Percentiles rank a stretch among this genome's conserved stretches.
Evolutionary conservation across 2,797 vertebrate genomes (phyloP).

Genomic region (Poliocrania exsul): DNA sequence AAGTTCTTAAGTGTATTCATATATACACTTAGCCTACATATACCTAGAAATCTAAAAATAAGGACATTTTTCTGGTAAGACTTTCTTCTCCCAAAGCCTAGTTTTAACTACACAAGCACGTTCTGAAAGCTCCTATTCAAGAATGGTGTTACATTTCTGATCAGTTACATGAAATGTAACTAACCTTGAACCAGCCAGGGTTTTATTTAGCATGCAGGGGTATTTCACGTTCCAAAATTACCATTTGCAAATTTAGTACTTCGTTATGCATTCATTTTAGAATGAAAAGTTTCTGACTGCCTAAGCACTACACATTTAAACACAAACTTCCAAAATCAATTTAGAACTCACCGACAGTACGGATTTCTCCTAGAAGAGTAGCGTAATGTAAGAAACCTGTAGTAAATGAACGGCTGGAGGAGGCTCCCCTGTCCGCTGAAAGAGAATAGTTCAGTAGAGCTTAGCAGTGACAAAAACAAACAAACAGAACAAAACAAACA

Average conservation of each 20-base stretch:
- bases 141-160: not conserved
- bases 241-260: not conserved
- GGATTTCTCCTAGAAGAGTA: slow-evolving; percentile 97
- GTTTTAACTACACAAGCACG: not conserved
- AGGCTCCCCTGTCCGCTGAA: slow-evolving; percentile 95
- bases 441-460: slow-evolving; percentile 42
- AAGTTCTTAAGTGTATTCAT: not conserved
- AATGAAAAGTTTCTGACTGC: not conserved
- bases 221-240: not conserved
- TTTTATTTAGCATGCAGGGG: not conserved
- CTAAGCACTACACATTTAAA: not conserved
- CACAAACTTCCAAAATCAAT: not conserved
- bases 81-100: not conserved
- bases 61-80: not conserved
- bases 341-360: slow-evolving; percentile 90
- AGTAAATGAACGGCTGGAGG: slow-evolving; percentile 98
- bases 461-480: not conserved
- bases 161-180: not conserved
- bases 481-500: not conserved
- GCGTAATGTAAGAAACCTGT: slow-evolving; percentile 95
- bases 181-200: not conserved
- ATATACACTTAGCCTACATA: not conserved
- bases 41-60: not conserved
- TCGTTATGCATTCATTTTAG: not conserved
- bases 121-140: not conserved